A percentile compares a stretch with the other conserved stretches of the same genome.
phyloP scores from a whole-genome alignment of 2,113 vertebrate genomes.

The Pheucticus melanocephalus region DNA sequence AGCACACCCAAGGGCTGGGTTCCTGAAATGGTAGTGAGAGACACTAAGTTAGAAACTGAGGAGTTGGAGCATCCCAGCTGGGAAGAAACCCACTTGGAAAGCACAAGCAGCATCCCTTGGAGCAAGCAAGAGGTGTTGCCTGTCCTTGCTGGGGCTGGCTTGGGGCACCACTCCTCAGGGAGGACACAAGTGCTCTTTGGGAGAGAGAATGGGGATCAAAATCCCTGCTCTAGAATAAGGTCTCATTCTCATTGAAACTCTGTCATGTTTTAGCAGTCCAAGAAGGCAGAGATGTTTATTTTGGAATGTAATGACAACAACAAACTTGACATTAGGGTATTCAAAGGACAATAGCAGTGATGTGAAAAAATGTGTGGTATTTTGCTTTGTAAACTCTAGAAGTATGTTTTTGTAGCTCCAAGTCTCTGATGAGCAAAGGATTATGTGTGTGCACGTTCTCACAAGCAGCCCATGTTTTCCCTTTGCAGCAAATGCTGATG shows the following conservation, averaged over 20 bases:
- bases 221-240: background rate
- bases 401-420: background rate
- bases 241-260: background rate
- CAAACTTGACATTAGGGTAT: background rate
- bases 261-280: background rate
- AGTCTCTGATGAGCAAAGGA: background rate
- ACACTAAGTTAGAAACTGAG: background rate
- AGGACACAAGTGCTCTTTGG: fast-evolving
- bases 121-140: background rate
- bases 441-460: background rate
- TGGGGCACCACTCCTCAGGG: background rate
- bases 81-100: background rate
- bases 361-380: background rate
- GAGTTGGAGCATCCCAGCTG: background rate
- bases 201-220: background rate
- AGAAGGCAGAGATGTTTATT: background rate
- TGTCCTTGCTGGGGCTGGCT: background rate
- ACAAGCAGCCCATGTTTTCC: background rate
- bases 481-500: background rate
- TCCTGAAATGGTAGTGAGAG: background rate
- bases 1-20: background rate
- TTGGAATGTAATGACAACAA: background rate
- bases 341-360: background rate
- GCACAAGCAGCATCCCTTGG: background rate
- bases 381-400: background rate